Evolutionary conservation across 2,888 invertebrate genomes (phyloP).

Genomic region (Agriotes lineatus): DNA sequence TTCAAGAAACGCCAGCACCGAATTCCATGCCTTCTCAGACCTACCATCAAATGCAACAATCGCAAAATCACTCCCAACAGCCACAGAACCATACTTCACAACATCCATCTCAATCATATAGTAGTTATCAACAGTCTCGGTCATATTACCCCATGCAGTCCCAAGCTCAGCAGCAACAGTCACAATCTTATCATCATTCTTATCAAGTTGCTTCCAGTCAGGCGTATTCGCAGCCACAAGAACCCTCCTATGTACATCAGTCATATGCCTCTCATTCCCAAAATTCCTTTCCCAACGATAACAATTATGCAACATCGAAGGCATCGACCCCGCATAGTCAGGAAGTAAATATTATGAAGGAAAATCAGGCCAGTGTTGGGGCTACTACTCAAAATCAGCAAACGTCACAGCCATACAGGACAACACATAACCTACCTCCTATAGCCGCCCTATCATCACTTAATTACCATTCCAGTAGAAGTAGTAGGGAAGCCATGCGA

Average conservation of each 20-base stretch:
- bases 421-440: slow-evolving; percentile 69
- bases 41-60: slow-evolving; percentile 56
- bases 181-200: slow-evolving; percentile 43
- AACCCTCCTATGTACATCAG: slow-evolving; percentile 39
- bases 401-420: slow-evolving; percentile 55
- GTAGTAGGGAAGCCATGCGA: slow-evolving; percentile 56
- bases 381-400: slow-evolving; percentile 39
- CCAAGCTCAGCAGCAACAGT: slow-evolving; percentile 37
- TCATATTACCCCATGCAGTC: slow-evolving; percentile 51
- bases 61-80: slow-evolving; percentile 33
- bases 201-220: slow-evolving; percentile 43
- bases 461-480: slow-evolving; percentile 66
- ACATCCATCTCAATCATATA: slow-evolving; percentile 40
- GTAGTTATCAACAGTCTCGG: slow-evolving; percentile 49
- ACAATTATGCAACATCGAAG: slow-evolving; percentile 29
- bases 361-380: slow-evolving; percentile 26
- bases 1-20: slow-evolving; percentile 44
- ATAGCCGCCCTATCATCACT: slow-evolving; percentile 67
- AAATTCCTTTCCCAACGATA: slow-evolving; percentile 33
- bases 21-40: slow-evolving; percentile 45
- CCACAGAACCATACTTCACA: slow-evolving; percentile 49
- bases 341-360: slow-evolving; percentile 30
- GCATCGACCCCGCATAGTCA: slow-evolving; percentile 36
- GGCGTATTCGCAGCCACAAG: slow-evolving; percentile 37
- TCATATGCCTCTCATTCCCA: slow-evolving; percentile 37